Evolutionary conservation across 2,888 invertebrate species (phyloP).

Genomic region (Drosophila parthenogenetica): DNA sequence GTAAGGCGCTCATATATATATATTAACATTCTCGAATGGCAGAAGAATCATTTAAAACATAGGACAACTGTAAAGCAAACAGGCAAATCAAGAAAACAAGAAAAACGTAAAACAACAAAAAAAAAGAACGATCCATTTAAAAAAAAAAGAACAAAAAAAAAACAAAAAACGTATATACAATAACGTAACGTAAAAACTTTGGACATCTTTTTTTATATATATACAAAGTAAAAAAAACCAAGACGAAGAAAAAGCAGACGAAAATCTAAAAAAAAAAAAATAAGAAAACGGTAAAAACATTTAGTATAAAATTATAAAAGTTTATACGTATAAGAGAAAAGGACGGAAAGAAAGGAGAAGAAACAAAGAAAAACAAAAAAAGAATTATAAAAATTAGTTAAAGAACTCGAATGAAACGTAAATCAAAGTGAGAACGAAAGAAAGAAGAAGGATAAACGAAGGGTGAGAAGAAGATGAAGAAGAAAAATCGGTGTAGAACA

Average conservation of each 20-base stretch:
- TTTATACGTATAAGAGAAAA: conserved; percentile 82
- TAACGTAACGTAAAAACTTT: conserved; percentile 82
- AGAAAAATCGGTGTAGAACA: conserved; percentile 62
- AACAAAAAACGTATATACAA: conserved; percentile 78
- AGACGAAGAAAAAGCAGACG: conserved; percentile 22
- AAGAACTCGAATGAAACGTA: conserved; percentile 75
- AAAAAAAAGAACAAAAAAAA: conserved; percentile 39
- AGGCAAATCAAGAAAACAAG: conserved; percentile 52
- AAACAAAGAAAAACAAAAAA: conserved; percentile 40
- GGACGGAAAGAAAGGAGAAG: conserved; percentile 65
- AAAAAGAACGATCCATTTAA: conserved; percentile 58
- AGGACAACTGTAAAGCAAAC: conserved; percentile 79
- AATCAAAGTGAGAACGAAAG: conserved; percentile 64
- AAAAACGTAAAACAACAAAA: conserved; percentile 54
- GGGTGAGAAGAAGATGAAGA: conserved; percentile 54
- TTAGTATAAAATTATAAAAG: conserved; percentile 83
- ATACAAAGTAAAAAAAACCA: conserved; percentile 68
- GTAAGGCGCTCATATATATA: conserved; percentile 45
- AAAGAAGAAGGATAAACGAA: conserved; percentile 17
- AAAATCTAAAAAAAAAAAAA: conserved; percentile 43
- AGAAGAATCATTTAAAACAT: conserved; percentile 73
- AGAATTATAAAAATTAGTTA: conserved; percentile 76
- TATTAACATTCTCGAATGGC: conserved; percentile 70
- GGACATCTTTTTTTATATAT: conserved; percentile 82
- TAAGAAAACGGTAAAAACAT: conserved; percentile 67